Evolutionary conservation across 2,888 invertebrate genomes (phyloP), one percentile per base, ranked within the genome.

Genomic region (Trissolcus brochymenae): DNA sequence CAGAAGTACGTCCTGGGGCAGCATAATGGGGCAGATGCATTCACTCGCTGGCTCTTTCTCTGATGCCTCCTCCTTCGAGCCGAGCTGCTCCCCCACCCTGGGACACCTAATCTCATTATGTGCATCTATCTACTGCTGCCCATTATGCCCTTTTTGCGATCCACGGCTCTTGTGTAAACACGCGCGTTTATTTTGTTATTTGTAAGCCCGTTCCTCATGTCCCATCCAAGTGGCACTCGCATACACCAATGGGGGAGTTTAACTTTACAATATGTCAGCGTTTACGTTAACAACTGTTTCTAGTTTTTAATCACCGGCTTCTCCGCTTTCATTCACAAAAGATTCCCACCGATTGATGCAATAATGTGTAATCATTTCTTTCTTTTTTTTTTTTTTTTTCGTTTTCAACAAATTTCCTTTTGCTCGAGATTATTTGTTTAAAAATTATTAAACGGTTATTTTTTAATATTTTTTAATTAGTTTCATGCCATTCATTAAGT

Each of bases 1-100:
- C 82, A 85, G 82, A 85, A 85, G 87, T 86, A 85, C 83, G 29
- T 29, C 84, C 84, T 79, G 80, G 82, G 85, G 83, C 85, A 84
- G 85, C 83, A 87, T 87, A 88, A 88, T 87, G 87, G 87, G 87
- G 87, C 88, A 88, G 88, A 88, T 88, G 88, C 87, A 87, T 82
- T 83, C 59, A 60, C 29, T 53, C 16, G 29, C 60, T 49, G 77
- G 76, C 70, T 75, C 60, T 62, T 19, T 67, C 56, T 66, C 61
- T 66, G 35, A 19, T 19, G 19, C 49, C 46, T 9, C 19, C 43
- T 16, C 16, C 53, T 79, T 76, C 29, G 29, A 21, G 7, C 43
- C 46, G 49, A n/a, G 19, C 19, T 19, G 19, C 19, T 19, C 62
- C 55, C 55, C 67, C 76, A 65, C 78, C 62, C 76, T 76, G 66